phyloP scores from a whole-genome alignment of 1,140 invertebrate species.

The Drosophila aff. region DNA sequence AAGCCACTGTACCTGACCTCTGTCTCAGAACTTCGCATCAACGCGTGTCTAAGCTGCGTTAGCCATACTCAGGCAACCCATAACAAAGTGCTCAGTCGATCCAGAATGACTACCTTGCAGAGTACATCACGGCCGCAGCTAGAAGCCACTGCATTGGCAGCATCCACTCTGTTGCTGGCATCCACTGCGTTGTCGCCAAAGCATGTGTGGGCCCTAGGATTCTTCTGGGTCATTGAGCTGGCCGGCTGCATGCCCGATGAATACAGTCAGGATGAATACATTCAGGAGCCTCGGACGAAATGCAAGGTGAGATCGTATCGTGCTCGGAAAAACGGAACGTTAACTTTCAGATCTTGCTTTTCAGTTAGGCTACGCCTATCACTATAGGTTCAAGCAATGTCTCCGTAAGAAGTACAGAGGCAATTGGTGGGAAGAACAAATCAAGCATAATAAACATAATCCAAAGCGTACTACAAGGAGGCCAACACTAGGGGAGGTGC shows the following conservation, averaged over 20 bases:
- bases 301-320: not conserved
- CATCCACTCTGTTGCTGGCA: not conserved
- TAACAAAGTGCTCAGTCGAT: not conserved
- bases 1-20: not conserved
- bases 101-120: not conserved
- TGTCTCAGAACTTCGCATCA: not conserved
- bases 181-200: not conserved
- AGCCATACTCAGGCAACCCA: not conserved
- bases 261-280: too few species aligned
- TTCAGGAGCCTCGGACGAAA: fast-evolving
- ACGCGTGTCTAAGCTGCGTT: not conserved
- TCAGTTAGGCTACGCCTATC: not conserved
- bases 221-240: not conserved
- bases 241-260: not conserved
- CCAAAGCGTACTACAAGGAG: too few species aligned
- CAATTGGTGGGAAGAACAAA: not conserved
- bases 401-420: not conserved
- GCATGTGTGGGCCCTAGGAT: not conserved
- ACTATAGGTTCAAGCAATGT: not conserved
- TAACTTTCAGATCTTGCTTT: not conserved
- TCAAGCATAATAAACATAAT: too few species aligned
- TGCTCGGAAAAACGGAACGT: not conserved
- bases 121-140: not conserved
- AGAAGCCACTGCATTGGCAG: not conserved
- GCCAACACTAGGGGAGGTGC: too few species aligned